Percentiles rank a stretch among this genome's conserved stretches.
phyloP scores from a whole-genome alignment of 2,888 invertebrate genomes.

The Sialis fuliginosa region DNA sequence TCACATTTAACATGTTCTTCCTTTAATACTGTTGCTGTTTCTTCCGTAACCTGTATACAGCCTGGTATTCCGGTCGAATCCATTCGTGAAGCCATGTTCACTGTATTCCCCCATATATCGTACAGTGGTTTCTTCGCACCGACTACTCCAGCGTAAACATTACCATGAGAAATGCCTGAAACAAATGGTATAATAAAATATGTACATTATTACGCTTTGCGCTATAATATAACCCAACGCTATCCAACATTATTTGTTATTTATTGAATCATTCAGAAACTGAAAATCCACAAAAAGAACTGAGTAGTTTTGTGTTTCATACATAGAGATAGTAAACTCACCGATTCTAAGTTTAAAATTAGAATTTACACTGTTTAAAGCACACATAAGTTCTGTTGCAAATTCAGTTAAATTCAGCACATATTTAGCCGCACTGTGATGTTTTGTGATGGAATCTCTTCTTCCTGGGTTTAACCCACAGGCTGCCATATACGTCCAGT shows the following conservation, averaged over 20 bases:
- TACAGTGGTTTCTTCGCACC: constrained; percentile 87
- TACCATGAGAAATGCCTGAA: constrained; percentile 74
- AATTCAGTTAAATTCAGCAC: constrained; percentile 48
- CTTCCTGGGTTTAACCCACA: constrained; percentile 70
- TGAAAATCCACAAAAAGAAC: neutral
- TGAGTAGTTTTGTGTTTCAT: neutral
- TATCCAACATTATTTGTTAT: constrained; percentile 14
- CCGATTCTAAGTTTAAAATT: constrained; percentile 56
- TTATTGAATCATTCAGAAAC: constrained; percentile 1
- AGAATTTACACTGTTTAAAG: constrained; percentile 39
- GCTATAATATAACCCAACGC: constrained; percentile 13
- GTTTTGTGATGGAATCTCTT: constrained; percentile 31
- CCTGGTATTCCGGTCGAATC: constrained; percentile 76
- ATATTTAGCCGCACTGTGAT: constrained; percentile 11
- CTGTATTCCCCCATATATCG: constrained; percentile 94
- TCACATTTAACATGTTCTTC: constrained; percentile 50
- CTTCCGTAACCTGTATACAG: constrained; percentile 58
- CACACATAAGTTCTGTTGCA: constrained; percentile 52
- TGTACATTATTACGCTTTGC: constrained; percentile 4
- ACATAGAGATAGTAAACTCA: constrained; percentile 18
- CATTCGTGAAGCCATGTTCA: constrained; percentile 93
- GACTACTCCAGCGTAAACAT: constrained; percentile 86
- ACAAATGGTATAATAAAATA: constrained; percentile 12
- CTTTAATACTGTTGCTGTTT: constrained; percentile 48
- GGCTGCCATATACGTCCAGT: constrained; percentile 95